Conservation (phyloP, 2,797 vertebrate species). For the Sebastolobus alascanus region DNA sequence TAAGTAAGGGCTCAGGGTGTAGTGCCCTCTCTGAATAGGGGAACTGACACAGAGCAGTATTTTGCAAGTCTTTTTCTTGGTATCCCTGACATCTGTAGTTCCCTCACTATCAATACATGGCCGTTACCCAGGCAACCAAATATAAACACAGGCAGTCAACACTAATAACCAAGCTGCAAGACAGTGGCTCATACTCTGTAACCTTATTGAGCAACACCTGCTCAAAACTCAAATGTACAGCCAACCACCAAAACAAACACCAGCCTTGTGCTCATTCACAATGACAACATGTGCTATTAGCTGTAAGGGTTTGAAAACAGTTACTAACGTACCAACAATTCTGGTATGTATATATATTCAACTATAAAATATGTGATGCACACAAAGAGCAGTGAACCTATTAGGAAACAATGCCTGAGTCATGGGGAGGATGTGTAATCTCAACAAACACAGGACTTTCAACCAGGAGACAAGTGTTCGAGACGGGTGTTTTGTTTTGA, state of each 20-base stretch:
- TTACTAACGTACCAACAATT: background rate
- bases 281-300: background rate
- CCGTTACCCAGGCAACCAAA: slow-evolving; percentile 35
- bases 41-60: slow-evolving; percentile 18
- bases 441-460: too few relatives aligned
- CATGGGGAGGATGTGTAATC: slow-evolving; percentile 16
- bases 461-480: too few relatives aligned
- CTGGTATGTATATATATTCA: background rate
- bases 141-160: slow-evolving; percentile 45
- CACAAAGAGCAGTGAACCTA: slow-evolving; percentile 2
- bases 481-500: too few relatives aligned
- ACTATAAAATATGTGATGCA: slow-evolving; percentile 14
- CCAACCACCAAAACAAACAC: slow-evolving; percentile 23
- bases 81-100: slow-evolving; percentile 38
- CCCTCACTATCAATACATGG: slow-evolving; percentile 30
- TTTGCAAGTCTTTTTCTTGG: slow-evolving; percentile 34
- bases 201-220: slow-evolving; percentile 15
- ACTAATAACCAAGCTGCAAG: slow-evolving; percentile 29
- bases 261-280: background rate
- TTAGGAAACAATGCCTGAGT: slow-evolving; percentile 16
- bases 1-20: slow-evolving; percentile 9
- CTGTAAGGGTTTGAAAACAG: background rate
- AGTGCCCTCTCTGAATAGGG: background rate
- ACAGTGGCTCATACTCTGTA: slow-evolving; percentile 39
- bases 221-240: slow-evolving; percentile 17